Evolutionary conservation across 2,797 vertebrate genomes (phyloP), one percentile per base, ranked within the genome.

Genomic region (Pangasius larnaudii): DNA sequence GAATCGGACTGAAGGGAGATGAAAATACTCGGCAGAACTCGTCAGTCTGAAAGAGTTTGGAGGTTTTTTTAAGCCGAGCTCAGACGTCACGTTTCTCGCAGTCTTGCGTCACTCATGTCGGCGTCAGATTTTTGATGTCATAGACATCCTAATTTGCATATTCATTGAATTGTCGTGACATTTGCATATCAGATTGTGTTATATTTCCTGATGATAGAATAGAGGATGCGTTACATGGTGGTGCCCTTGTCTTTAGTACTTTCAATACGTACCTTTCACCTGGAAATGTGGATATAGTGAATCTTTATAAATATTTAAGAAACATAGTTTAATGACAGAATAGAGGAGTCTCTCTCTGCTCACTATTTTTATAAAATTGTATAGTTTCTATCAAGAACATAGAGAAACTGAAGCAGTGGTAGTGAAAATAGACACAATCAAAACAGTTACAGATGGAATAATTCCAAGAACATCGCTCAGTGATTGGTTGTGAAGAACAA

Each of bases 1-100:
- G 67, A 56, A 85, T 84, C 84, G 61, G 67, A 86, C 33, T 30
- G 75, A 74, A 88, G 63, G 78, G 10, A 27, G 27, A 53, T 30
- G 58, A 78, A 78, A 27, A 78, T 27, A 71, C 36, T 77, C 36
- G 27, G 19, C 67, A 75, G 88, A 84, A 63, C 61, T 39, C 46
- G 80, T 7, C 59, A 61, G 18, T 61, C 2, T 58, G 3, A 36
- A 72, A 51, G 46, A 75, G 46, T 51, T 46, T 71, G 71, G 39
- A 22, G 10, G 3, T 49, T 27, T 49, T 4, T 49, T 4, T 9
- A 74, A 24, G 36, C 36, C 0, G 39, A 27, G 71, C 5, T 49
- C 16, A 27, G 42, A 27, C 72, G 24, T 27, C 72, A 75, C 0
- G 22, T 46, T 5, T 46, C 22, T 69, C 30, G 30, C 65, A 67